Percentiles rank a stretch among this genome's conserved stretches.
These are phyloP conservation scores for Pitta sordida DNA, from an alignment of 2,113 vertebrate genomes.

Conservation along the genomic window DNA sequence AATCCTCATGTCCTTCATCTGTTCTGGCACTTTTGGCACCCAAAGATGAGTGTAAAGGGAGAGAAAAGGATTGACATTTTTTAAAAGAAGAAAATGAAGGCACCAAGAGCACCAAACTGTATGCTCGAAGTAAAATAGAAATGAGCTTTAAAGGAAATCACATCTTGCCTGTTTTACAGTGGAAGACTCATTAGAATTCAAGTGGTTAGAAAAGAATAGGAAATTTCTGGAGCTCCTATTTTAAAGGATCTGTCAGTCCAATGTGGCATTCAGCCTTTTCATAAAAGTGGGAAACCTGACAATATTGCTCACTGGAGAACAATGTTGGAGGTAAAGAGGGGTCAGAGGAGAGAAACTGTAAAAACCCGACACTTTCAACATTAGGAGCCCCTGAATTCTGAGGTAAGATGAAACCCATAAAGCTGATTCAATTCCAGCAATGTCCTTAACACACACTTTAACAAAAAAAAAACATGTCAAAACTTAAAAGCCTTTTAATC, in stretches of 20 bases:
- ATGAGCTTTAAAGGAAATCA: neutral
- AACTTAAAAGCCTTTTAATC: neutral
- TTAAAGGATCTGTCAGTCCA: neutral
- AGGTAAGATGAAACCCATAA: neutral
- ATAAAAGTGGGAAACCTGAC: neutral
- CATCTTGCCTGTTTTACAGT: neutral
- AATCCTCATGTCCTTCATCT: constrained; percentile 7
- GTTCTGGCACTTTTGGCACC: neutral
- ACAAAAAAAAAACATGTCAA: neutral
- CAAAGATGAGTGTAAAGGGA: neutral
- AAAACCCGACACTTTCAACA: neutral
- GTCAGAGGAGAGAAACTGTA: neutral
- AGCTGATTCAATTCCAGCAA: neutral
- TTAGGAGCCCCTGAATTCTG: neutral
- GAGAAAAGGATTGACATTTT: neutral
- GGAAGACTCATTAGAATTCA: neutral
- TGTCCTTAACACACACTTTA: neutral
- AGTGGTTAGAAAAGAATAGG: neutral
- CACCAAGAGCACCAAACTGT: neutral
- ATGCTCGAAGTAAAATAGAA: neutral
- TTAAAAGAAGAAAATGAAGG: neutral
- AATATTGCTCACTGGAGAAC: neutral
- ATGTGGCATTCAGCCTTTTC: neutral
- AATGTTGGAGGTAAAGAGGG: neutral
- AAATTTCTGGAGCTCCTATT: neutral